Conservation (phyloP, 2,113 vertebrate genomes). For the Petromus typicus region DNA sequence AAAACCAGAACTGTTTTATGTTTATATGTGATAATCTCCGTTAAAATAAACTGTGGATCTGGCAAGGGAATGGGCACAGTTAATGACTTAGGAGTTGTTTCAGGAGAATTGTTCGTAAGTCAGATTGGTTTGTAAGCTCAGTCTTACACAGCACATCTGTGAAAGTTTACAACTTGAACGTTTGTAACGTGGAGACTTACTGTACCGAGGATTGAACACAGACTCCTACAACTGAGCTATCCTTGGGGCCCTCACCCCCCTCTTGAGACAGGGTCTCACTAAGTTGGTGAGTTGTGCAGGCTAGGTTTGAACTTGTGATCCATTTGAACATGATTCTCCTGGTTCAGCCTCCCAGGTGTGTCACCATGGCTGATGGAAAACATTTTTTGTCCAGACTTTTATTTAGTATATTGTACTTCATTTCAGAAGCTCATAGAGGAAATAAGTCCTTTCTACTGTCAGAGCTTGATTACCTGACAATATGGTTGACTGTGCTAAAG, state of each 20-base stretch:
- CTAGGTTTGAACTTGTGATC: background rate
- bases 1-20: background rate
- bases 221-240: background rate
- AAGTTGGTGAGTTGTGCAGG: background rate
- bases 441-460: background rate
- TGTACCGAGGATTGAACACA: background rate
- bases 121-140: background rate
- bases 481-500: no score
- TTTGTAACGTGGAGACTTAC: background rate
- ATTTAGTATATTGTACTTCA: background rate
- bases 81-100: background rate
- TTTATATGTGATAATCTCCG: conserved; percentile 10
- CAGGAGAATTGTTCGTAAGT: background rate
- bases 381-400: background rate
- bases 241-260: background rate
- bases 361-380: background rate
- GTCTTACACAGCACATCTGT: background rate
- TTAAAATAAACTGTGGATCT: background rate
- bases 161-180: background rate
- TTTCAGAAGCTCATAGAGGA: background rate
- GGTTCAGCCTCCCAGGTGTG: background rate
- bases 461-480: background rate
- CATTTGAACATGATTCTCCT: background rate
- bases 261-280: background rate
- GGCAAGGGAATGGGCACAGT: background rate